Evolutionary conservation across 2,113 vertebrate genomes (phyloP).

Genomic region (Salvelinus sp.): DNA sequence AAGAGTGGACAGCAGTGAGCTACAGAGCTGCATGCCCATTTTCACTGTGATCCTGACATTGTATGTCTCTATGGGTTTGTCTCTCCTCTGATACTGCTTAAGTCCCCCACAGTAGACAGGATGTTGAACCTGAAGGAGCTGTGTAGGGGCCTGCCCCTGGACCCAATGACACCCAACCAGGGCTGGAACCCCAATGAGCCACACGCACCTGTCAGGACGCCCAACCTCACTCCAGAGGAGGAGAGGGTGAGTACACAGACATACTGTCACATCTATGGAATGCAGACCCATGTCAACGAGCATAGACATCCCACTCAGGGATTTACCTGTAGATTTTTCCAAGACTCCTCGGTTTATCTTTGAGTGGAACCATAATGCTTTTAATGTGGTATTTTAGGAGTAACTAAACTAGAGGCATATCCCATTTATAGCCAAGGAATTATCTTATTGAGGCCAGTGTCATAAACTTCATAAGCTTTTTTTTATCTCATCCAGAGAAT

Average conservation of each 20-base stretch:
- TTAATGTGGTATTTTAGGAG: not conserved
- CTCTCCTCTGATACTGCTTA: slow-evolving; percentile 1
- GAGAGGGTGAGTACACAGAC: slow-evolving; percentile 80
- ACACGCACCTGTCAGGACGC: slow-evolving; percentile 85
- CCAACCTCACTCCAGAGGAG: slow-evolving; percentile 80
- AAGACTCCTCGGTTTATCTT: not conserved
- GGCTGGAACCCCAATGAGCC: slow-evolving; percentile 79
- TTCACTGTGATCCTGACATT: slow-evolving; percentile 2
- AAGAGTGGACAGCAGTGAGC: not conserved
- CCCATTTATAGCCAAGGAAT: no score
- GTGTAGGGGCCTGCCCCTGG: slow-evolving; percentile 83
- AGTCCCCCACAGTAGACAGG: not conserved
- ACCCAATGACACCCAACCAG: slow-evolving; percentile 81
- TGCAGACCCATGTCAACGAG: no score
- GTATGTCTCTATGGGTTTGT: not conserved
- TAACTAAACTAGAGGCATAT: not conserved
- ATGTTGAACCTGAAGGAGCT: slow-evolving; percentile 85
- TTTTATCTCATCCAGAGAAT: no score
- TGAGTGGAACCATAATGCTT: not conserved
- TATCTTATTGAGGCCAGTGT: no score
- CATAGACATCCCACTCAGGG: not conserved
- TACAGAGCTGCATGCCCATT: not conserved
- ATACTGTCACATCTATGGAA: not conserved
- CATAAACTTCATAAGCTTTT: no score
- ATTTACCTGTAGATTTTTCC: not conserved